Conservation (phyloP, 2,797 vertebrate species). For the Sardinella longiceps region DNA sequence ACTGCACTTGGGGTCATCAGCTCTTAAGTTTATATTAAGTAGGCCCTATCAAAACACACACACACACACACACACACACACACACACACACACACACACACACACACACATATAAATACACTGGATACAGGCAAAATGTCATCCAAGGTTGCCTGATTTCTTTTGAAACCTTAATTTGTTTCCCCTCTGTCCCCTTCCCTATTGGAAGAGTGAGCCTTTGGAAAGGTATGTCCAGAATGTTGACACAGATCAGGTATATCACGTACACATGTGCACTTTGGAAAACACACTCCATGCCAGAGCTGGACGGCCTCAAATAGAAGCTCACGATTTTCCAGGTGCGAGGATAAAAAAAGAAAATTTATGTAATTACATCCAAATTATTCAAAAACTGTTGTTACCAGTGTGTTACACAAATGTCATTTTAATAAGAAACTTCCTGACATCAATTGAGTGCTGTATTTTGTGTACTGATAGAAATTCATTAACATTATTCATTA, state of each 20-base stretch:
- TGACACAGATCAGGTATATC: conserved; percentile 47
- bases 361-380: neutral
- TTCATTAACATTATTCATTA: neutral
- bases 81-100: no score
- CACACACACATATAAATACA: neutral
- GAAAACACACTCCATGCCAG: conserved; percentile 61
- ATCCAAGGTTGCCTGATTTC: neutral
- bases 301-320: conserved; percentile 66
- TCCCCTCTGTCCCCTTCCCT: neutral
- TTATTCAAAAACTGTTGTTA: neutral
- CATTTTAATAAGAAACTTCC: neutral
- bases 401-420: neutral
- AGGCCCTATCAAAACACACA: no score
- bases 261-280: conserved; percentile 33
- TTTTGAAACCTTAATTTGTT: neutral
- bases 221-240: conserved; percentile 60
- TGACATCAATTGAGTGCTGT: neutral
- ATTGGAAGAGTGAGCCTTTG: conserved; percentile 23
- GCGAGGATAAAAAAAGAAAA: neutral
- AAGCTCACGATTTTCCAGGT: conserved; percentile 35
- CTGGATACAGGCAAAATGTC: neutral
- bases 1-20: neutral
- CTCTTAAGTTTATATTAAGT: neutral
- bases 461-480: neutral
- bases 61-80: no score